These are phyloP conservation scores for Karalla daura DNA, from an alignment of 2,797 vertebrate species.

Conservation along the genomic window DNA sequence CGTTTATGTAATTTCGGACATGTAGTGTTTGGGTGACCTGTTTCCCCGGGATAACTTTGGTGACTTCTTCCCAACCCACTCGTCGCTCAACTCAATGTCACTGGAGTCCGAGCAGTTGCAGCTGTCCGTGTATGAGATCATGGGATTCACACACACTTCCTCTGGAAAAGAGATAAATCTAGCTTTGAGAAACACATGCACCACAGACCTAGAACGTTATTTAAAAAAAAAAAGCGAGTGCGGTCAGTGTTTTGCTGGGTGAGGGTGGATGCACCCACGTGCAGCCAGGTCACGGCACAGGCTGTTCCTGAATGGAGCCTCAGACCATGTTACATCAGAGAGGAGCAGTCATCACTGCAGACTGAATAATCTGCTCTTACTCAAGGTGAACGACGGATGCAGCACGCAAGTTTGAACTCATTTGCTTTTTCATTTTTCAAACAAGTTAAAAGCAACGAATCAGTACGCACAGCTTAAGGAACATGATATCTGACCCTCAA, in stretches of 20 bases:
- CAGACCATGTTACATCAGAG: conserved; percentile 51
- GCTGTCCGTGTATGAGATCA: conserved; percentile 96
- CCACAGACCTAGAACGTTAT: too few species aligned
- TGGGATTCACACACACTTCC: conserved; percentile 96
- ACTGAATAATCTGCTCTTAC: conserved; percentile 28
- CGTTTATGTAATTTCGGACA: conserved; percentile 46
- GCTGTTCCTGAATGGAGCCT: conserved; percentile 45
- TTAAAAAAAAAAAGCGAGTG: not conserved
- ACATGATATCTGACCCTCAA: not conserved
- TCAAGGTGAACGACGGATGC: conserved; percentile 33
- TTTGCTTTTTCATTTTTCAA: too few species aligned
- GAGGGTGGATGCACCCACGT: not conserved
- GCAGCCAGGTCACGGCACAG: conserved; percentile 11
- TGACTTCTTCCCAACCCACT: conserved; percentile 97
- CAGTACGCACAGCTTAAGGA: not conserved
- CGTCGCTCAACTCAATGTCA: conserved; percentile 97
- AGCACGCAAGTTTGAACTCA: not conserved
- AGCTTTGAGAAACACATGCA: too few species aligned
- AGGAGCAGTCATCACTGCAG: conserved; percentile 21
- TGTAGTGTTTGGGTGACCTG: conserved; percentile 90
- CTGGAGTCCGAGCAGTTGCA: conserved; percentile 99
- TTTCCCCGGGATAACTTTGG: conserved; percentile 96
- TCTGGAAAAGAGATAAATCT: conserved; percentile 81
- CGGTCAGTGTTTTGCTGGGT: conserved; percentile 4
- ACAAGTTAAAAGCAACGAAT: not conserved